These are phyloP conservation scores for Mustela lutreola DNA, from an alignment of 2,113 vertebrate genomes.

Conservation along the genomic window DNA sequence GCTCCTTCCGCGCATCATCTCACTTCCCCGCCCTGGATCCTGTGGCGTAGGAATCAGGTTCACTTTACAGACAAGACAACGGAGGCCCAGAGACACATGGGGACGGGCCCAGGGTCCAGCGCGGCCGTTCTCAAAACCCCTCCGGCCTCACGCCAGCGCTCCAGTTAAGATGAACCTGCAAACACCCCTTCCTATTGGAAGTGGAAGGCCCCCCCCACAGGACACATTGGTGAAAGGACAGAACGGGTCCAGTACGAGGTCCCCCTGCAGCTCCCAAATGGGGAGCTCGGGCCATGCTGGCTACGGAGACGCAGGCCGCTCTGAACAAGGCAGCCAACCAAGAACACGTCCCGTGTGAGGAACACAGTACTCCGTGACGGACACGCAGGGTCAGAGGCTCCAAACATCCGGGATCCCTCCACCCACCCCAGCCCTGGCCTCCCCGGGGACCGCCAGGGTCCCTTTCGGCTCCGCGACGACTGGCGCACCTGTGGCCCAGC, in stretches of 20 bases:
- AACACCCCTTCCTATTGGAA: rapidly evolving
- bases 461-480: rapidly evolving
- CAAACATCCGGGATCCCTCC: rapidly evolving
- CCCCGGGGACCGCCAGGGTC: rapidly evolving
- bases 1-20: rapidly evolving
- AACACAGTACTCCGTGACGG: not conserved
- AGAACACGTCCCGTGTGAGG: not conserved
- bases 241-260: rapidly evolving
- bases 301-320: not conserved
- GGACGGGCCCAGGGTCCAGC: not conserved
- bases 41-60: not conserved
- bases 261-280: not conserved
- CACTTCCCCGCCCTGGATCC: not conserved
- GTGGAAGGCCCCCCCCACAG: not conserved
- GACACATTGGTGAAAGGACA: too few species aligned
- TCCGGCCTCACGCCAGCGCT: not conserved
- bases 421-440: rapidly evolving
- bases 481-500: rapidly evolving
- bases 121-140: not conserved
- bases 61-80: not conserved
- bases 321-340: not conserved
- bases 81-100: not conserved
- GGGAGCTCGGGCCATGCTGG: rapidly evolving
- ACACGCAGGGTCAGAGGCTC: rapidly evolving
- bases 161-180: not conserved